These are phyloP conservation scores for Actinia tenebrosa DNA, from an alignment of 64 coral and sea anemone species.

Conservation along the genomic window DNA sequence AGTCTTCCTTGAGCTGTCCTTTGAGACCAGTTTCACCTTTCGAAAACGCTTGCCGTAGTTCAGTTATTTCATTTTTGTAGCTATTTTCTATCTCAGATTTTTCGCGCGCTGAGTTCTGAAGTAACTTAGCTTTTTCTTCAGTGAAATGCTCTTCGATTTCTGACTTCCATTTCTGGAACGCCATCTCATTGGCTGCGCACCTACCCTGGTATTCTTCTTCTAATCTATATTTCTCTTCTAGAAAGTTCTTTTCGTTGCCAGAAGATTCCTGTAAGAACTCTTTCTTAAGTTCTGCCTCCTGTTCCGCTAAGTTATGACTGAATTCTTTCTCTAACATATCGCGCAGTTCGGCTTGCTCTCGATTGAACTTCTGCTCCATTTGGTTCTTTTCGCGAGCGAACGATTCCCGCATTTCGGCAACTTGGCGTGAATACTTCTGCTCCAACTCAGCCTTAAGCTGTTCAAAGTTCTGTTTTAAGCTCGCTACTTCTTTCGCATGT, in stretches of 20 bases:
- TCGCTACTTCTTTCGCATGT: constrained; percentile 73
- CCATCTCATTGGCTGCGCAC: constrained; percentile 59
- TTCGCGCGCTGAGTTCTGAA: constrained; percentile 63
- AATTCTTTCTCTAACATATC: constrained; percentile 78
- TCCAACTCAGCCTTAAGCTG: constrained; percentile 79
- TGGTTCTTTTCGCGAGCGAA: constrained; percentile 77
- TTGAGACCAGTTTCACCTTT: constrained; percentile 89
- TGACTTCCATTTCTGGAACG: constrained; percentile 90
- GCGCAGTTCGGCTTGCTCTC: constrained; percentile 66
- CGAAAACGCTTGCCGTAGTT: constrained; percentile 82
- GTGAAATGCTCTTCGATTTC: constrained; percentile 83
- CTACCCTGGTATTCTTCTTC: constrained; percentile 85
- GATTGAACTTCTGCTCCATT: constrained; percentile 70
- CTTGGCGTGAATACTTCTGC: constrained; percentile 61
- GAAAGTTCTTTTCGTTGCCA: constrained; percentile 60
- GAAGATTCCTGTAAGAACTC: constrained; percentile 72
- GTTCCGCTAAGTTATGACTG: constrained; percentile 49
- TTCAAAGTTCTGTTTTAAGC: constrained; percentile 75
- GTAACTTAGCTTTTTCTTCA: constrained; percentile 79
- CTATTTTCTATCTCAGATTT: constrained; percentile 72
- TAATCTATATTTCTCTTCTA: constrained; percentile 70
- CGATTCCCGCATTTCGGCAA: constrained; percentile 62
- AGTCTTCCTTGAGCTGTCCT: constrained; percentile 91
- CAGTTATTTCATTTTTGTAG: constrained; percentile 82
- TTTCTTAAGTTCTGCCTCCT: constrained; percentile 79